Base-by-base conservation (phyloP, 2,113 vertebrate genomes). In the Litocranius walleri region DNA sequence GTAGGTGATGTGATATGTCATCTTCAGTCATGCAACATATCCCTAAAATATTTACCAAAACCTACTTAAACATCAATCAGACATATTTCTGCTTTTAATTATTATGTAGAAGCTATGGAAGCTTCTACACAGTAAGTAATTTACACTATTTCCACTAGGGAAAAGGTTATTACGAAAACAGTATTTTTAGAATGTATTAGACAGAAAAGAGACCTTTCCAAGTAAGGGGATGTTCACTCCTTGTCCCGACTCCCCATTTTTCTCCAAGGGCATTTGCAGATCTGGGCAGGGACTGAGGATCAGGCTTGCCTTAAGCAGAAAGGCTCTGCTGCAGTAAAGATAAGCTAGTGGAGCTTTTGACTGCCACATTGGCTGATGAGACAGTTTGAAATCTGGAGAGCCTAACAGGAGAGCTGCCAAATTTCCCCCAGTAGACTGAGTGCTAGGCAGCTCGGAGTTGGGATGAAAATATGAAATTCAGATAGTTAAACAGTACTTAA, bases 171-270 rank as follows among this genome's bases (percentile, higher is more conserved):
- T 81, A 33, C 1, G 84, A 67, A 57, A 43, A 30, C 17, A 61
- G 64, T 82, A 61, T 40, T 91, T 93, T 93, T 45, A 90, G 43
- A 86, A 71, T 17, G 50, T 13, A 43, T 30, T 80, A 33, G 30
- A 33, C 13, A 27, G 74, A 48, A 90, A 87, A 54, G 29, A 57
- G 7, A 19, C 3, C 15, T 57, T 64, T 52, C 57, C 50, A 82
- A 4, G 57, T 82, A 52, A n/a, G 19, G 27, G 52, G 15, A 92
- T 61, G 54, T 8, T 25, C 17, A 12, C 8, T 59, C 9, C 6
- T 1, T 0, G 11, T 2, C 21, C 23, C 0, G 0, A 10, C 3
- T 17, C 7, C 5, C 27, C 5, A 3, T 40, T 87, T 78, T 48
- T 19, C 25, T 90, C 6, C 21, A 45, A 64, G 27, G 30, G 13